These are phyloP conservation scores for Saguinus imperator DNA, from an alignment of 2,113 vertebrate genomes.

Conservation along the genomic window DNA sequence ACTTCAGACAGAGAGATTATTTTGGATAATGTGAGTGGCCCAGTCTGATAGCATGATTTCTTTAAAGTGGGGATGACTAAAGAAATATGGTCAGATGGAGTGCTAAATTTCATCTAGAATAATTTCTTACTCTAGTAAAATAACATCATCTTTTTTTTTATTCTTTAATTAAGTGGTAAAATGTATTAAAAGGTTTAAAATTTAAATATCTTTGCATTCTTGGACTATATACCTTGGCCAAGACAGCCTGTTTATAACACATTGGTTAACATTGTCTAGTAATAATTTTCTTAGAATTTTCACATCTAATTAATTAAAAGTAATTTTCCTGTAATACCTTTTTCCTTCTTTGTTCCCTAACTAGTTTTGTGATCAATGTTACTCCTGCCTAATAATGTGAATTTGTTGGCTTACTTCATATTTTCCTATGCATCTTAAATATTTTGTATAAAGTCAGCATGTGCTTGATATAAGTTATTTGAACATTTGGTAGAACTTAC, in stretches of 20 bases:
- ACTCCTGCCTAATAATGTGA: neutral
- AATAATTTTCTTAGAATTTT: neutral
- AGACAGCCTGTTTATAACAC: neutral
- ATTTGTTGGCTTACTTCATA: neutral
- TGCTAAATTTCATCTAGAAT: neutral
- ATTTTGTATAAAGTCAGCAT: neutral
- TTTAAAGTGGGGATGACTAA: neutral
- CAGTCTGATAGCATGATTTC: neutral
- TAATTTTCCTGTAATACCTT: neutral
- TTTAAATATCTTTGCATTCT: neutral
- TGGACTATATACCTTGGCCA: neutral
- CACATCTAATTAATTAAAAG: neutral
- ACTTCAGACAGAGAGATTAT: neutral
- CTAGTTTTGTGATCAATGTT: neutral
- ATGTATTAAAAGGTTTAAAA: neutral
- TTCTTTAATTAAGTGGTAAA: neutral
- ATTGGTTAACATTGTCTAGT: neutral
- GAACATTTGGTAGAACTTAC: rapidly evolving
- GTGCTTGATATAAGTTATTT: too few species aligned
- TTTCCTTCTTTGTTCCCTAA: neutral
- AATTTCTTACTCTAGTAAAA: neutral
- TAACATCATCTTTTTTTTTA: neutral
- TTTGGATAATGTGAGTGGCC: neutral
- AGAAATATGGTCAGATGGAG: neutral
- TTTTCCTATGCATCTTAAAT: neutral